Evolutionary conservation across 2,797 vertebrate genomes (phyloP).

Genomic region (Centropyge bicolor): DNA sequence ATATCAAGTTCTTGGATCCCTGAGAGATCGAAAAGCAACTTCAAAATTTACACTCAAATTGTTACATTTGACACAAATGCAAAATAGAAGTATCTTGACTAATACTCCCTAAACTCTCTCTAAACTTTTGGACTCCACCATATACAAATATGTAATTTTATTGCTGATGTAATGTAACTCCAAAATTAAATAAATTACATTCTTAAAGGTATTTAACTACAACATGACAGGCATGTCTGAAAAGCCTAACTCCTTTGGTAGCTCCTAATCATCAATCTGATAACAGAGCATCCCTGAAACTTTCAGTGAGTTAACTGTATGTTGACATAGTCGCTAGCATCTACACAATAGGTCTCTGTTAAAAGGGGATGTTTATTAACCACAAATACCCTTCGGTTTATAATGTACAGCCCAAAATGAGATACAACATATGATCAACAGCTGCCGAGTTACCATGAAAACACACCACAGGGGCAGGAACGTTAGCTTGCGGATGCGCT

Average conservation of each 20-base stretch:
- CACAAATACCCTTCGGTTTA: not conserved
- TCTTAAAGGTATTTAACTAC: not conserved
- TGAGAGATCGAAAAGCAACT: too few relatives aligned
- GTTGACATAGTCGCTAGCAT: not conserved
- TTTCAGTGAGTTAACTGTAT: not conserved
- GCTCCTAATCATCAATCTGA: not conserved
- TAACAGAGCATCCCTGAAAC: slow-evolving; percentile 4
- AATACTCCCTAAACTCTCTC: too few relatives aligned
- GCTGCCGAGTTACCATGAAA: slow-evolving; percentile 59
- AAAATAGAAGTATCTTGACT: too few relatives aligned
- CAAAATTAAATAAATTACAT: not conserved
- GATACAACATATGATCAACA: slow-evolving; percentile 25
- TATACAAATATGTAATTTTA: too few relatives aligned
- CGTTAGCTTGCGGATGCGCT: slow-evolving; percentile 33
- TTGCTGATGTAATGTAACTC: not conserved
- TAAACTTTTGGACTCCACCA: too few relatives aligned
- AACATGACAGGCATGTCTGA: not conserved
- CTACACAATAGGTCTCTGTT: not conserved
- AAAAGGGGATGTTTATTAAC: not conserved
- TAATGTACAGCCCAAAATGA: not conserved
- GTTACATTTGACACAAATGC: too few relatives aligned
- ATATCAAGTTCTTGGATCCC: too few relatives aligned
- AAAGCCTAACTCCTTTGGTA: not conserved
- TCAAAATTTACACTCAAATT: too few relatives aligned
- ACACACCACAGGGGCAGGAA: slow-evolving; percentile 54